Percentiles rank a stretch among this genome's conserved stretches.
Conservation (phyloP, 1,140 invertebrate species). For the Phocides pigmalion region DNA sequence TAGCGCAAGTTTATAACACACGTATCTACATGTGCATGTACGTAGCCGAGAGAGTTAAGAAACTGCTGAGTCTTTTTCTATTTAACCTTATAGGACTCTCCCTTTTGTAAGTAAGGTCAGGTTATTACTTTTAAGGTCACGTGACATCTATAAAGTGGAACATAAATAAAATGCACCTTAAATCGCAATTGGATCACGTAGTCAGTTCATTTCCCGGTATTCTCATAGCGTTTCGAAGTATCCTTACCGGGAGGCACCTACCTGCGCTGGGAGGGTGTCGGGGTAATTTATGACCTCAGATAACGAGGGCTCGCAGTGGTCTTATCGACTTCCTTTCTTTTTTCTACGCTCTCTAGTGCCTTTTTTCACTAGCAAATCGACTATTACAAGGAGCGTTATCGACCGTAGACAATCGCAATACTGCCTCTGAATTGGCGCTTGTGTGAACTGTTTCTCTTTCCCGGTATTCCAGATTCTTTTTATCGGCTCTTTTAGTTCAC, state of each 20-base stretch:
- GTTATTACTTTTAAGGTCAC: conserved; percentile 29
- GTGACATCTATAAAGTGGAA: conserved; percentile 49
- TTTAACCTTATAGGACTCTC: too few species aligned
- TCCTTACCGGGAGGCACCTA: conserved; percentile 57
- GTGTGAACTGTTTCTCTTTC: conserved; percentile 37
- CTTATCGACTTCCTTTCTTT: conserved; percentile 75
- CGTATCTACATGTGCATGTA: too few species aligned
- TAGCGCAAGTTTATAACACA: too few species aligned
- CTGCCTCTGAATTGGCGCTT: conserved; percentile 31
- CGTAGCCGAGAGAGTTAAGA: too few species aligned
- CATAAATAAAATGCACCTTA: conserved; percentile 73
- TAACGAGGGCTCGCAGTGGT: conserved; percentile 77
- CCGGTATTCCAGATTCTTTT: conserved; percentile 1
- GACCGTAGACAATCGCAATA: conserved; percentile 56
- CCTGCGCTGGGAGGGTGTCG: conserved; percentile 71
- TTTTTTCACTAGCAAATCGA: conserved; percentile 76
- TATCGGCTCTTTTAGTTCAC: conserved; percentile 9
- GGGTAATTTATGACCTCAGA: conserved; percentile 79
- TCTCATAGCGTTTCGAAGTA: conserved; percentile 65
- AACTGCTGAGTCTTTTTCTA: too few species aligned
- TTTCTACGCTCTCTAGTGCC: conserved; percentile 64
- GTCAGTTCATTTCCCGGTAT: conserved; percentile 72
- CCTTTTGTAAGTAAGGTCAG: neutral
- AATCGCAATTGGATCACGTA: conserved; percentile 82
- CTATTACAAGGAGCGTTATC: conserved; percentile 69